A percentile compares a stretch with the other conserved stretches of the same genome.
These are phyloP conservation scores for Eonycteris spelaea DNA, from an alignment of 2,113 vertebrate species.

Conservation along the genomic window DNA sequence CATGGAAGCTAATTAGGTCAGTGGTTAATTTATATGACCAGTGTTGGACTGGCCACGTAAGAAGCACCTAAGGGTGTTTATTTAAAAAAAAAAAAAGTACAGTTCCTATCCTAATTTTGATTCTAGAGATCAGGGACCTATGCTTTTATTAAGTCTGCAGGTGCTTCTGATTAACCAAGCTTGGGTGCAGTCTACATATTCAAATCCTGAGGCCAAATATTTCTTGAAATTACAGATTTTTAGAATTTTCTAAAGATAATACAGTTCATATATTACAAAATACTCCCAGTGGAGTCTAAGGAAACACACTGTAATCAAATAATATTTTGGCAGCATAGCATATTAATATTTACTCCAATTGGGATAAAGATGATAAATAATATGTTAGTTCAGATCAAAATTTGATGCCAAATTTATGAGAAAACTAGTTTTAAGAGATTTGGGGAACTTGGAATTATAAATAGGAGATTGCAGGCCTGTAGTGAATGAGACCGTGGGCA, in stretches of 20 bases:
- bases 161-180: slow-evolving; percentile 14
- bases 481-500: not conserved
- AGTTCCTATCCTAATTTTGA: not conserved
- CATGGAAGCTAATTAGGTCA: not conserved
- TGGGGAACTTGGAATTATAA: not conserved
- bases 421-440: slow-evolving; percentile 1
- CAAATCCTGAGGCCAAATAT: not conserved
- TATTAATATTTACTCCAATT: not conserved
- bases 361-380: not conserved
- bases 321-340: not conserved
- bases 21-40: not conserved
- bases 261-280: not conserved
- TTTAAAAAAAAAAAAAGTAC: not conserved
- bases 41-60: not conserved
- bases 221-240: not conserved
- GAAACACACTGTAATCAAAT: not conserved
- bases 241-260: not conserved
- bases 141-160: not conserved
- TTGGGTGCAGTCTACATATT: not conserved
- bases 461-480: not conserved
- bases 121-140: not conserved
- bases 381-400: not conserved
- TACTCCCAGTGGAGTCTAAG: not conserved
- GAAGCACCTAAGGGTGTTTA: not conserved
- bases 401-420: not conserved